phyloP scores from a whole-genome alignment of 2,797 vertebrate genomes.

The Knipowitschia caucasica region DNA sequence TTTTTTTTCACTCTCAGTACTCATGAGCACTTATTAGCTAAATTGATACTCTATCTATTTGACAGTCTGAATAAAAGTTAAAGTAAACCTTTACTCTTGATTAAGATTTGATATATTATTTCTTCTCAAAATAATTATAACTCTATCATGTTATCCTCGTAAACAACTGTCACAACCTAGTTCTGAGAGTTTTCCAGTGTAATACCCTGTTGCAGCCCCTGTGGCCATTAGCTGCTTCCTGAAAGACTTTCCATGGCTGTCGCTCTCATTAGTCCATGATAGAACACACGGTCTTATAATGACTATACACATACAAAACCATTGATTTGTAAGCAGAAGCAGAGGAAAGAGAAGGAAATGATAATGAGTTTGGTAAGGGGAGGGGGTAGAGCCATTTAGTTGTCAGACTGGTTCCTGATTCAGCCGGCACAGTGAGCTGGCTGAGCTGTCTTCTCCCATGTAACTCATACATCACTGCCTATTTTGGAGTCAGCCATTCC shows the following conservation, averaged over 20 bases:
- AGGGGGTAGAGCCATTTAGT: slow-evolving; percentile 59
- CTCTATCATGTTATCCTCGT: too few relatives aligned
- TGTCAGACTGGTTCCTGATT: slow-evolving; percentile 78
- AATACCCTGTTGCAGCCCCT: slow-evolving; percentile 42
- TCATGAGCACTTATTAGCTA: too few relatives aligned
- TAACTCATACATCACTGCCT: slow-evolving; percentile 80
- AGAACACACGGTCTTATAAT: slow-evolving; percentile 73
- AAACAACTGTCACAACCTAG: slow-evolving; percentile 1
- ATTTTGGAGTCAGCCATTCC: slow-evolving; percentile 66
- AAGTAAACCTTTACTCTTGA: too few relatives aligned
- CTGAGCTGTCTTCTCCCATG: slow-evolving; percentile 72
- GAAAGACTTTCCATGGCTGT: slow-evolving; percentile 55
- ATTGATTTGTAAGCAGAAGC: slow-evolving; percentile 68
- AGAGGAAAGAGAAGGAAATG: slow-evolving; percentile 58
- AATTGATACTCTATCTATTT: too few relatives aligned
- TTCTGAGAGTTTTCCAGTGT: slow-evolving; percentile 33
- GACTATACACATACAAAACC: slow-evolving; percentile 76
- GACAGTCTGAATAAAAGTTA: too few relatives aligned
- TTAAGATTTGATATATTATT: too few relatives aligned
- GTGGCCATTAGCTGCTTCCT: slow-evolving; percentile 52
- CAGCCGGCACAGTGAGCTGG: slow-evolving; percentile 73
- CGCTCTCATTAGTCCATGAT: slow-evolving; percentile 72
- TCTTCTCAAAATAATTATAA: too few relatives aligned
- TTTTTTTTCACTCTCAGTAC: too few relatives aligned
- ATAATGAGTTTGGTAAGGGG: slow-evolving; percentile 59